A percentile compares a stretch with the other conserved stretches of the same genome.
Evolutionary conservation across 2,113 vertebrate genomes (phyloP).

Genomic region (Etheostoma cragini): DNA sequence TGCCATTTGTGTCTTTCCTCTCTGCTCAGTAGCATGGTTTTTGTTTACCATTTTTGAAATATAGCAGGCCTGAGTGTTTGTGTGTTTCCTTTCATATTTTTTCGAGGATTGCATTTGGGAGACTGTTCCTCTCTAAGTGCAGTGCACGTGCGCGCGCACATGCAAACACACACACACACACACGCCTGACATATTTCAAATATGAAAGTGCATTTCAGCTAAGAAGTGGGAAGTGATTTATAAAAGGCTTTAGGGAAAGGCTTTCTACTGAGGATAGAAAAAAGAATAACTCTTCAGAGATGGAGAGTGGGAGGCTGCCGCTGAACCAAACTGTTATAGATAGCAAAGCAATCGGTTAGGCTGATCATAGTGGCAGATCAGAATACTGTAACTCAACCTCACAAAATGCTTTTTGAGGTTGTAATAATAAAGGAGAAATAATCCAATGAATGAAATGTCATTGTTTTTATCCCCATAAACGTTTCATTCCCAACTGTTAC

Average conservation of each 20-base stretch:
- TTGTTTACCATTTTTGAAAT: constrained; percentile 55
- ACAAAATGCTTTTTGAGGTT: constrained; percentile 38
- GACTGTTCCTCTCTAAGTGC: constrained; percentile 35
- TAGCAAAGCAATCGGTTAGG: constrained; percentile 37
- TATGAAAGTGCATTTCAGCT: constrained; percentile 74
- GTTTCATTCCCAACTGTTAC: constrained; percentile 29
- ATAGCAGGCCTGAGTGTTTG: constrained; percentile 14
- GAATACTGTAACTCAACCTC: constrained; percentile 23
- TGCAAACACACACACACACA: constrained; percentile 2
- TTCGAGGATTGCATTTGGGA: constrained; percentile 46
- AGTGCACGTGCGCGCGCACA: no score
- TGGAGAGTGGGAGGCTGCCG: constrained; percentile 55
- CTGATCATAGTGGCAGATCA: constrained; percentile 34
- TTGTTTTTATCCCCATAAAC: constrained; percentile 22
- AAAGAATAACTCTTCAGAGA: constrained; percentile 64
- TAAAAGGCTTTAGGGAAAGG: constrained; percentile 69
- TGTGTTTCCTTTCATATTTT: constrained; percentile 52
- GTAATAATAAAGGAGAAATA: constrained; percentile 31
- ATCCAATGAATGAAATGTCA: constrained; percentile 20
- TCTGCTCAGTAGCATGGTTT: constrained; percentile 27
- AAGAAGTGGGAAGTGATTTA: constrained; percentile 78
- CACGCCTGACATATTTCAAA: constrained; percentile 62
- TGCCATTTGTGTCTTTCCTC: constrained; percentile 13
- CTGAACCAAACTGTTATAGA: constrained; percentile 63
- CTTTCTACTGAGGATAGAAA: constrained; percentile 63